Conservation (phyloP, 2,888 invertebrate species). For the Synergus gifuensis region DNA sequence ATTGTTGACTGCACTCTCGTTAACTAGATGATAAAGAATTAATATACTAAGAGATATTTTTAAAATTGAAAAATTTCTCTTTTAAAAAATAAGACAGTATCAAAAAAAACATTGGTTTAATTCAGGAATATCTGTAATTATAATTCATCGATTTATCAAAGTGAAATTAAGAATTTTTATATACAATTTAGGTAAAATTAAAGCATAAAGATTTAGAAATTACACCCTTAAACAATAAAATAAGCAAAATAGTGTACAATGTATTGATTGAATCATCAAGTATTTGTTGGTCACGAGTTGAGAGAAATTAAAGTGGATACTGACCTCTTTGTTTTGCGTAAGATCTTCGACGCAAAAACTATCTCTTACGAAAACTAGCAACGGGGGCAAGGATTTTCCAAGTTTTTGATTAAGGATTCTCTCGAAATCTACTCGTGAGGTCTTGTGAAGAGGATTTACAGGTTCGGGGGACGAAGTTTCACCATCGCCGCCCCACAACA, state of each 20-base stretch:
- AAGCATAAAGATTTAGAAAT: neutral
- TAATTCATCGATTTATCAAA: neutral
- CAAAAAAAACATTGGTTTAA: neutral
- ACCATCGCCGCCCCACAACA: conserved; percentile 80
- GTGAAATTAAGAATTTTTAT: neutral
- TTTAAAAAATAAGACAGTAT: neutral
- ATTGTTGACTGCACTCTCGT: neutral
- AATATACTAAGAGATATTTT: neutral
- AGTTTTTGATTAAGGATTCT: conserved; percentile 75
- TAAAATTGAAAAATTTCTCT: neutral
- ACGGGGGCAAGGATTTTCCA: conserved; percentile 73
- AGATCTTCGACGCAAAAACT: conserved; percentile 82
- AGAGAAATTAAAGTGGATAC: conserved; percentile 20
- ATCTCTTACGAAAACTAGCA: conserved; percentile 80
- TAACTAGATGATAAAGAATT: neutral
- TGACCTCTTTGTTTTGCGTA: conserved; percentile 77
- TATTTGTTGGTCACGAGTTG: conserved; percentile 17
- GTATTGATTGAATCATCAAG: conserved; percentile 22
- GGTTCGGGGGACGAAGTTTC: conserved; percentile 44
- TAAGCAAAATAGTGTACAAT: conserved; percentile 19
- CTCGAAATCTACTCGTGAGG: conserved; percentile 75
- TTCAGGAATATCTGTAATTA: neutral
- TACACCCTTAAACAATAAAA: neutral
- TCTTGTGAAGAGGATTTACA: conserved; percentile 70
- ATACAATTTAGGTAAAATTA: neutral